phyloP scores from a whole-genome alignment of 2,888 invertebrate genomes.

The Caenorhabditis sulstoni region DNA sequence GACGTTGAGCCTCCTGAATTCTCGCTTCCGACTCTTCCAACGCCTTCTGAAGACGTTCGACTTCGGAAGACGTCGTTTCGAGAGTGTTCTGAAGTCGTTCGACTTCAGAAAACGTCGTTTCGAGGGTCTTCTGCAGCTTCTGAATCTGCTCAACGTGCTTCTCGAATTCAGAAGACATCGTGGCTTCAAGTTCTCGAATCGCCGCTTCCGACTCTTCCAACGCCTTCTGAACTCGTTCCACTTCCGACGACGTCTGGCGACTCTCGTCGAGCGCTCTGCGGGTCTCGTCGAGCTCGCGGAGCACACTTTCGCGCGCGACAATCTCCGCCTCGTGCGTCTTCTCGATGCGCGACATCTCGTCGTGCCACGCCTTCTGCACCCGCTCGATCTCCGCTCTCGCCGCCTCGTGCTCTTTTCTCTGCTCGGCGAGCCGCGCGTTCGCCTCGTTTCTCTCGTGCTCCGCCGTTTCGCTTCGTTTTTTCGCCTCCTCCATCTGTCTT shows the following conservation, averaged over 20 bases:
- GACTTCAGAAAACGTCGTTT: neutral
- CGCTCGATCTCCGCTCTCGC: constrained; percentile 23
- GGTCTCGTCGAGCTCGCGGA: constrained; percentile 13
- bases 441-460: constrained; percentile 27
- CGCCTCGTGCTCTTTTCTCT: constrained; percentile 17
- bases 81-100: too few species aligned
- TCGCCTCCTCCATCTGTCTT: too few species aligned
- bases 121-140: neutral
- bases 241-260: neutral
- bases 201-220: neutral
- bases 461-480: neutral
- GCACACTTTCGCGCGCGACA: neutral
- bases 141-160: constrained; percentile 9
- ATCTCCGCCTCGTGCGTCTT: constrained; percentile 19
- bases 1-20: too few species aligned
- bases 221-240: neutral
- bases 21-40: constrained; percentile 11
- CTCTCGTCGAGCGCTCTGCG: too few species aligned
- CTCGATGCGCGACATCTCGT: constrained; percentile 19
- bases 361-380: constrained; percentile 31
- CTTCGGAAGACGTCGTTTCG: too few species aligned
- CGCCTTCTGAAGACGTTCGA: neutral
- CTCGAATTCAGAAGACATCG: neutral
- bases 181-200: neutral
- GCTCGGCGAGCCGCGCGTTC: neutral